Percentiles rank a stretch among this genome's conserved stretches.
Conservation (phyloP, 2,888 invertebrate genomes). For the Sinodicranocentrus sp. region DNA sequence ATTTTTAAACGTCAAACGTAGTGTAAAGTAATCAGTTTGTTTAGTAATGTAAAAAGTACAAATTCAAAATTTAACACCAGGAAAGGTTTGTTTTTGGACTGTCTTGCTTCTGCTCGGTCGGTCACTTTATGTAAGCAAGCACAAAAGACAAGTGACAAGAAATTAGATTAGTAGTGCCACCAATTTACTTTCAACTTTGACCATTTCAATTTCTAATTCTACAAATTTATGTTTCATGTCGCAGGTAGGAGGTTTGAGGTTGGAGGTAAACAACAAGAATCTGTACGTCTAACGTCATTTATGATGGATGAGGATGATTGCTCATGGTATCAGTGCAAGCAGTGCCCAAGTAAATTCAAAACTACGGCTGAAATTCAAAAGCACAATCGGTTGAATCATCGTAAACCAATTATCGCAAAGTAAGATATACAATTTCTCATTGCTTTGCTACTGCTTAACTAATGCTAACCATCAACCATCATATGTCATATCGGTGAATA, state of each 20-base stretch:
- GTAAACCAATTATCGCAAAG: not conserved
- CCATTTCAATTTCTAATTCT: not conserved
- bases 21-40: no score
- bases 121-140: not conserved
- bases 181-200: not conserved
- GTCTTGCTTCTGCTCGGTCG: not conserved
- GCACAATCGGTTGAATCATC: slow-evolving; percentile 27
- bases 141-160: not conserved
- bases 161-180: not conserved
- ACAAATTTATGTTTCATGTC: not conserved
- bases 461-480: no score
- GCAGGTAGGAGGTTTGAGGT: not conserved
- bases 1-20: no score
- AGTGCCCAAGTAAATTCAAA: slow-evolving; percentile 24
- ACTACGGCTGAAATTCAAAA: slow-evolving; percentile 42
- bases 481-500: no score
- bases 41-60: no score
- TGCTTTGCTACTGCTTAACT: no score
- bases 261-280: not conserved
- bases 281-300: not conserved
- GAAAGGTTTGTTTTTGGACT: not conserved
- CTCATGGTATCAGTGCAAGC: slow-evolving; percentile 24
- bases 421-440: not conserved
- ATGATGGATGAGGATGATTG: slow-evolving; percentile 22
- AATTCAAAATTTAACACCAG: not conserved